Conservation (phyloP, 2,797 vertebrate genomes). For the Meriones psammophilus region DNA sequence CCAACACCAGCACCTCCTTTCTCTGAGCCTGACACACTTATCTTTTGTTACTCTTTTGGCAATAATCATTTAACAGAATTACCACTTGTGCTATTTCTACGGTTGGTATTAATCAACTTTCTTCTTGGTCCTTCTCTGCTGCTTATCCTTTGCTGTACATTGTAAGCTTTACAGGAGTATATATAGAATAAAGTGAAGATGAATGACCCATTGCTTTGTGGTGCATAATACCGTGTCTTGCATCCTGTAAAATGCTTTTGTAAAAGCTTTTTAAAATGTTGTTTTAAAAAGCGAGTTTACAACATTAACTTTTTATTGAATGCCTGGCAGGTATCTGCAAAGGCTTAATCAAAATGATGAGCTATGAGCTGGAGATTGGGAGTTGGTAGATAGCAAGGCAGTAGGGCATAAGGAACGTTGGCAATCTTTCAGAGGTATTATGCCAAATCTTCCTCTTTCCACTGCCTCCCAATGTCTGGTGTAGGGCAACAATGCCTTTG, state of each 20-base stretch:
- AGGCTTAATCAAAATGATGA: slow-evolving; percentile 62
- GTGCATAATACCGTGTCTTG: neutral
- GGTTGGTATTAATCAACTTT: slow-evolving; percentile 21
- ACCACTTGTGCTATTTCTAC: slow-evolving; percentile 57
- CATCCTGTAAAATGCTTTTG: slow-evolving; percentile 23
- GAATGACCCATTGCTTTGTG: slow-evolving; percentile 15
- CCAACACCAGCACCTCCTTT: neutral
- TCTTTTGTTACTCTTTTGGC: slow-evolving; percentile 58
- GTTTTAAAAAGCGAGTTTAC: slow-evolving; percentile 32
- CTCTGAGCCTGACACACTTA: slow-evolving; percentile 39
- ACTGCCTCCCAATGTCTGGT: slow-evolving; percentile 46
- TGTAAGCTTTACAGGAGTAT: neutral
- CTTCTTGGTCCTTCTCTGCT: neutral
- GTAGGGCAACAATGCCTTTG: neutral
- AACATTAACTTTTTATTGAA: neutral
- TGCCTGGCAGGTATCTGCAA: slow-evolving; percentile 46
- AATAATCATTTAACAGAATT: slow-evolving; percentile 52
- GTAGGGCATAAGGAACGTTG: slow-evolving; percentile 4
- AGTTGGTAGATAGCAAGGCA: slow-evolving; percentile 15
- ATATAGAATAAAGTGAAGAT: neutral
- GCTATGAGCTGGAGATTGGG: slow-evolving; percentile 48
- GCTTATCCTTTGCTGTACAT: neutral
- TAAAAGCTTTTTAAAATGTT: slow-evolving; percentile 44
- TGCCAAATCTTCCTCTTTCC: slow-evolving; percentile 61
- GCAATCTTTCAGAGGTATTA: slow-evolving; percentile 44